phyloP scores from a whole-genome alignment of 37 sponge, comb jelly and placozoan species.

The Mnemiopsis leidyi region DNA sequence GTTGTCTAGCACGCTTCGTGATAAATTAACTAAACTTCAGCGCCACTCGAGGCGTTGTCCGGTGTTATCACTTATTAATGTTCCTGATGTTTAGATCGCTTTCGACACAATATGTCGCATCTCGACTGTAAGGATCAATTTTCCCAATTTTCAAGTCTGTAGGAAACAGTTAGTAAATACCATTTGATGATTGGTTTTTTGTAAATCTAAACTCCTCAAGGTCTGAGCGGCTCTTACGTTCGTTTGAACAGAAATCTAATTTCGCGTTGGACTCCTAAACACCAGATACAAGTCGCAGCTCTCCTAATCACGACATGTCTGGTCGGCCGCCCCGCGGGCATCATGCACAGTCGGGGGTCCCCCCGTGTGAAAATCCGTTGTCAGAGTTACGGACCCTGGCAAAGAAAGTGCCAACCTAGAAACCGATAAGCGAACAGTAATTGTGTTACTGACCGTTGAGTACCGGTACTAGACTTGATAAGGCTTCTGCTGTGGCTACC shows the following conservation, averaged over 20 bases:
- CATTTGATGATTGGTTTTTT: background rate
- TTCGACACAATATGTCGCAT: background rate
- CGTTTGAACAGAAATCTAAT: background rate
- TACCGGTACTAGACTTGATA: slow-evolving; percentile 25
- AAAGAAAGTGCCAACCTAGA: too few species aligned
- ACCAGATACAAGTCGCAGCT: background rate
- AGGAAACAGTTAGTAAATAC: background rate
- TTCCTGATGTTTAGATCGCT: background rate
- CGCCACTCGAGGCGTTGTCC: background rate
- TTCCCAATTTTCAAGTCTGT: background rate
- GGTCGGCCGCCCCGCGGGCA: too few species aligned
- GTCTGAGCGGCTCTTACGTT: background rate
- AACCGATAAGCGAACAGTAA: background rate
- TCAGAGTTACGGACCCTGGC: too few species aligned
- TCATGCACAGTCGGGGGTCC: background rate
- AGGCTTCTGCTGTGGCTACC: background rate
- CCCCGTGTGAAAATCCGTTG: too few species aligned
- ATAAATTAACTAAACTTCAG: too few species aligned
- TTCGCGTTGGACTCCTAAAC: background rate
- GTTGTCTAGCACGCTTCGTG: background rate
- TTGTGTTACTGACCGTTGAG: slow-evolving; percentile 28
- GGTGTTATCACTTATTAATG: background rate
- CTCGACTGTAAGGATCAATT: too few species aligned
- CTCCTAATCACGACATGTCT: background rate
- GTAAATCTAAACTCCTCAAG: background rate